Evolutionary conservation across 92 coral and sea anemone genomes (phyloP), one percentile per base, ranked within the genome.

Genomic region (Parazoanthus darwini): DNA sequence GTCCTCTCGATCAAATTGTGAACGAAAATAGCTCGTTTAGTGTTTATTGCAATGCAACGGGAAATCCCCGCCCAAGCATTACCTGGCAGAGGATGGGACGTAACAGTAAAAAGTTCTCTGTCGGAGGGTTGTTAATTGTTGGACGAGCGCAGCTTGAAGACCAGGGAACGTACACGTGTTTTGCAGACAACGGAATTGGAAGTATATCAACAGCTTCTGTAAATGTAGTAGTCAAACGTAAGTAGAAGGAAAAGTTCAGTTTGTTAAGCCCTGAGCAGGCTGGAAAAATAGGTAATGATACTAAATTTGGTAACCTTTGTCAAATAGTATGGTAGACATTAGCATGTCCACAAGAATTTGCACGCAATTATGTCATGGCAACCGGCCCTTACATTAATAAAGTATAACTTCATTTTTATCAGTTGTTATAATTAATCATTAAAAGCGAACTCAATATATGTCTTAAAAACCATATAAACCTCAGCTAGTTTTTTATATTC

Each of bases 181-280:
- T 51, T 26, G 92, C 93, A 14, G 22, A 50, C 33, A 93, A 93
- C 82, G 95, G 93, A 56, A 86, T 93, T 8, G 89, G 93, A 23
- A 6, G 13, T 43, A 56, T 85, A 85, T 78, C 90, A 43, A 44
- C 36, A n/a, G 56, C 90, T 5, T 33, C 67, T 23, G 86, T 78
- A 48, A 22, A 65, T 15, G 74, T 93, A 25, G 58, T 81, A 25
- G 92, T 91, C 14, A 48, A 88, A 35, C 63, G 92, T 83, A 85
- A 86, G 89, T 82, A 6, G 1, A 3, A 13, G 2, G 18, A 2
- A 9, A 10, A 13, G 59, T 54, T 54, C 2, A 11, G 18, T 54
- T 54, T 15, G 0, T 4, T 54, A 3, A 15, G 2, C 20, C 20
- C 59, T 54, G 18, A 2, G 8, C 8, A 46, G 51, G 51, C 11